A percentile compares a stretch with the other conserved stretches of the same genome.
Conservation (phyloP, 1,140 invertebrate genomes). For the Linepithema humile region DNA sequence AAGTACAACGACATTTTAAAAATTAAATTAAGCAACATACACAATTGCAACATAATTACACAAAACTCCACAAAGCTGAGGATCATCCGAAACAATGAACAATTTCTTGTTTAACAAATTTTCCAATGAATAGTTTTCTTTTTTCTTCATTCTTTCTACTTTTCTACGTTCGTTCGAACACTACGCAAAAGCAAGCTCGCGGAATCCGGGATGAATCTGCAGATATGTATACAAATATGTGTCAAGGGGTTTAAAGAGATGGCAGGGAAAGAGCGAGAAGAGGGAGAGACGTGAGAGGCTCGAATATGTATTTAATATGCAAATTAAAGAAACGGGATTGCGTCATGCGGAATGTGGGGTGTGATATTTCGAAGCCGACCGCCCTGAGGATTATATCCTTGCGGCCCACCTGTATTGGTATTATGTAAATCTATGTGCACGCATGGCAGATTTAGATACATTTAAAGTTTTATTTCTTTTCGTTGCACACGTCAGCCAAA, state of each 20-base stretch:
- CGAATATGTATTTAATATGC: slow-evolving; percentile 76
- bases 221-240: slow-evolving; percentile 67
- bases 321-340: slow-evolving; percentile 77
- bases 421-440: slow-evolving; percentile 66
- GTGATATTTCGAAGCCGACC: slow-evolving; percentile 68
- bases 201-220: slow-evolving; percentile 61
- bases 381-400: slow-evolving; percentile 68
- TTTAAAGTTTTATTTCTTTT: slow-evolving; percentile 64
- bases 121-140: not conserved
- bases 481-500: not conserved
- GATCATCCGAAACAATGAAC: slow-evolving; percentile 45
- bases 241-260: slow-evolving; percentile 54
- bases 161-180: not conserved
- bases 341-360: slow-evolving; percentile 60
- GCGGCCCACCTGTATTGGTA: slow-evolving; percentile 65
- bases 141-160: slow-evolving; percentile 8
- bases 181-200: slow-evolving; percentile 47
- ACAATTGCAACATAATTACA: slow-evolving; percentile 36
- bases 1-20: not conserved
- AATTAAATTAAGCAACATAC: slow-evolving; percentile 12
- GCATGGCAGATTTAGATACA: slow-evolving; percentile 43
- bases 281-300: slow-evolving; percentile 23
- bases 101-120: slow-evolving; percentile 57
- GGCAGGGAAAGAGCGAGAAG: slow-evolving; percentile 29
- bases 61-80: slow-evolving; percentile 17